phyloP scores from a whole-genome alignment of 2,888 invertebrate species.

The Drosophila suboccidentalis region DNA sequence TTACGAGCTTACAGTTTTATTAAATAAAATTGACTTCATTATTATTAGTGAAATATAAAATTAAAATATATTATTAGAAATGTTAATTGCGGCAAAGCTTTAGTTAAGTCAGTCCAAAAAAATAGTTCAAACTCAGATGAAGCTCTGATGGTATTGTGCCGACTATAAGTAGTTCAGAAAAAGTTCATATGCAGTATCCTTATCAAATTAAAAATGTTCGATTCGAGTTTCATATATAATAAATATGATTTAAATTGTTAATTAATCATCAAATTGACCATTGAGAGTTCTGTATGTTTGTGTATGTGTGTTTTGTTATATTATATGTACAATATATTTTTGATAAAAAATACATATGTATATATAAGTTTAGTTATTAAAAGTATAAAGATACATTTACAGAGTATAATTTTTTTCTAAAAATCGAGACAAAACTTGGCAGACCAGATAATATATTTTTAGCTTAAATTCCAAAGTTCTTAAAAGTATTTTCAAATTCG shows the following conservation, averaged over 20 bases:
- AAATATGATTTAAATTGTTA: not conserved
- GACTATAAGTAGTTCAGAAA: no score
- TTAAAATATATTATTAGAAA: not conserved
- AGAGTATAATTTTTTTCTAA: not conserved
- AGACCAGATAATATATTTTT: not conserved
- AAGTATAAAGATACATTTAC: no score
- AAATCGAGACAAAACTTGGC: not conserved
- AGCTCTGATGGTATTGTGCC: no score
- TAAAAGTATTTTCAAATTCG: not conserved
- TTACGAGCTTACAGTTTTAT: not conserved
- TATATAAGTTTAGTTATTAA: no score
- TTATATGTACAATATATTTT: no score
- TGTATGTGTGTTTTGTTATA: not conserved
- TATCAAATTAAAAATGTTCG: not conserved
- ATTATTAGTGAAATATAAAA: not conserved
- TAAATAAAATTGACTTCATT: not conserved
- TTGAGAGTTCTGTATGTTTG: not conserved
- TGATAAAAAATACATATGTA: no score
- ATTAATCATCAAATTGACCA: not conserved
- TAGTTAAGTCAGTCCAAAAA: no score
- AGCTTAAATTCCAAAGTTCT: not conserved
- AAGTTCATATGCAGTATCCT: no score
- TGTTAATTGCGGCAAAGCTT: not conserved
- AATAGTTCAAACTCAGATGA: no score
- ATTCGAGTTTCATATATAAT: not conserved